Conservation (phyloP, 2,113 vertebrate genomes). For the Mionectes macconnelli region DNA sequence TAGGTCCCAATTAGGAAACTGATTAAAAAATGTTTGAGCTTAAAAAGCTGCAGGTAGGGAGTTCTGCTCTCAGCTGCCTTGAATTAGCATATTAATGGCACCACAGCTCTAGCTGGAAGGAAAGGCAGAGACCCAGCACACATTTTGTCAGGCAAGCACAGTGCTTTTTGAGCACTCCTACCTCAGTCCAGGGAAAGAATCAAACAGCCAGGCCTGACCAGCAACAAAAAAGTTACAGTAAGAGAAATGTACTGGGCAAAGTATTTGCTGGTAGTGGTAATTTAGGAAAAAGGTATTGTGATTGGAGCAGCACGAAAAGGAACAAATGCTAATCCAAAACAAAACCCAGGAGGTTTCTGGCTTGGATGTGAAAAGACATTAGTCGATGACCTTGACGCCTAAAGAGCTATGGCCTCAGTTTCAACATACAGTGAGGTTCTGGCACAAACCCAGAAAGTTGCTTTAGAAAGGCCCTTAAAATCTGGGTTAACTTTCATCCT, state of each 20-base stretch:
- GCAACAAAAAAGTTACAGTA: background rate
- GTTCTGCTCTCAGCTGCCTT: slow-evolving; percentile 39
- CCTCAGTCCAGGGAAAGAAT: background rate
- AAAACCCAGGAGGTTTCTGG: background rate
- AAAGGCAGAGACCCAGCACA: background rate
- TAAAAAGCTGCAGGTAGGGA: slow-evolving; percentile 60
- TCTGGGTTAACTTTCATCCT: background rate
- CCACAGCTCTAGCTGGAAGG: background rate
- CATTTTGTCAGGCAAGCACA: background rate
- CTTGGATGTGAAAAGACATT: background rate
- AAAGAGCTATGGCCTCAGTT: background rate
- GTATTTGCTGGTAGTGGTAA: background rate
- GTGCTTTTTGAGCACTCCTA: background rate
- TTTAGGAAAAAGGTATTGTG: background rate
- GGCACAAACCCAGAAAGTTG: background rate
- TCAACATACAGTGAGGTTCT: background rate
- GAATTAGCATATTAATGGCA: slow-evolving; percentile 62
- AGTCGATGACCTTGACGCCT: background rate
- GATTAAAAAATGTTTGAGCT: slow-evolving; percentile 66
- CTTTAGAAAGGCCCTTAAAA: background rate
- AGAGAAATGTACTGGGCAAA: background rate
- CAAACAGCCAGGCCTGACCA: background rate
- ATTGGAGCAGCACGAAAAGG: background rate
- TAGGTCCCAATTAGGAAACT: slow-evolving; percentile 70
- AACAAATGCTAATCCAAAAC: background rate